These are phyloP conservation scores for Hypomesus transpacificus DNA, from an alignment of 2,113 vertebrate species.

Conservation along the genomic window DNA sequence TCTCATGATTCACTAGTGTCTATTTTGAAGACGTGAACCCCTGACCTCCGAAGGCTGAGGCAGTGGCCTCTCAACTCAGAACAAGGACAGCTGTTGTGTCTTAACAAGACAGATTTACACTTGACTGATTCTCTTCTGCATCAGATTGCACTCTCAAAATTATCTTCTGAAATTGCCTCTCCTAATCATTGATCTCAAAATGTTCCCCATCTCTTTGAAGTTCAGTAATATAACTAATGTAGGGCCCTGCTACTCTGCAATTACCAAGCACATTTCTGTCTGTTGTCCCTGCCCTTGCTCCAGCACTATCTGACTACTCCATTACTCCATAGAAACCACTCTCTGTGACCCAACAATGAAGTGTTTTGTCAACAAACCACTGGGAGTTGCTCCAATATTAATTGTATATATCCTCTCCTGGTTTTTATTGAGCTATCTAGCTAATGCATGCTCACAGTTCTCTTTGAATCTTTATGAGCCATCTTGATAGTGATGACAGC, in stretches of 20 bases:
- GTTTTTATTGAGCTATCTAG: not conserved
- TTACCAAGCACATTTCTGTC: slow-evolving; percentile 58
- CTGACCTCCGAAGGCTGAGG: slow-evolving; percentile 47
- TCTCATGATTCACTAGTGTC: slow-evolving; percentile 12
- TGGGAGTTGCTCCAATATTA: not conserved
- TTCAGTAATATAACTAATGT: slow-evolving; percentile 62
- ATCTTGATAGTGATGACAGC: not conserved
- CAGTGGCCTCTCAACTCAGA: slow-evolving; percentile 42
- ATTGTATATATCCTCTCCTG: slow-evolving; percentile 13
- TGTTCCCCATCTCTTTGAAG: slow-evolving; percentile 69
- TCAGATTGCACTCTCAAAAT: slow-evolving; percentile 63
- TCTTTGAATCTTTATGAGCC: not conserved
- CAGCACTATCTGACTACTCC: slow-evolving; percentile 11
- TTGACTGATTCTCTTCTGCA: slow-evolving; percentile 59
- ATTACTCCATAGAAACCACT: slow-evolving; percentile 36
- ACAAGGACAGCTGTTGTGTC: slow-evolving; percentile 71
- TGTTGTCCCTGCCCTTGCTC: slow-evolving; percentile 36
- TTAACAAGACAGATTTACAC: slow-evolving; percentile 58
- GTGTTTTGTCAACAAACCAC: slow-evolving; percentile 42
- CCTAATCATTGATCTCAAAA: slow-evolving; percentile 45
- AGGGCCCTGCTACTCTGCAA: slow-evolving; percentile 49
- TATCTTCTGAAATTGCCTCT: slow-evolving; percentile 61
- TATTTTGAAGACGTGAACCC: slow-evolving; percentile 36
- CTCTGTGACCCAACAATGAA: slow-evolving; percentile 25
- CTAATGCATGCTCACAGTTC: slow-evolving; percentile 1